phyloP scores from a whole-genome alignment of 37 sponge, comb jelly and placozoan genomes.

The Petrosia ficiformis region DNA sequence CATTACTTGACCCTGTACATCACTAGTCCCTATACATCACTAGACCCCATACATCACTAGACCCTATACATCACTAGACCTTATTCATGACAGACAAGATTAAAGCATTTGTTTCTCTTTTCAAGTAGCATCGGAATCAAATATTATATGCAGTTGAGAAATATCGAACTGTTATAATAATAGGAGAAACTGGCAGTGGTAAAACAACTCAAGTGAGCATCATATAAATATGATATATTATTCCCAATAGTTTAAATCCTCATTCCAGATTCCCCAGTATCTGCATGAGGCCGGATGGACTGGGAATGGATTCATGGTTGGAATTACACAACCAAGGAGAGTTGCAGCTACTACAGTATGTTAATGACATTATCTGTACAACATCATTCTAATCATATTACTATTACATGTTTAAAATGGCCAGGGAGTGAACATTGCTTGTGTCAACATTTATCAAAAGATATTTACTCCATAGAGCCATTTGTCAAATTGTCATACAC shows the following conservation, averaged over 20 bases:
- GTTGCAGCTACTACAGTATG: constrained; percentile 85
- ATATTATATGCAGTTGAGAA: constrained; percentile 85
- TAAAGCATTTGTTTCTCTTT: neutral
- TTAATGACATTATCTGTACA: neutral
- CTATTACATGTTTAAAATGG: neutral
- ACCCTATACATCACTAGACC: neutral
- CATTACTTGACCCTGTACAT: too few species aligned
- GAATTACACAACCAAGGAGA: constrained; percentile 90
- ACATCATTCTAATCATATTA: neutral
- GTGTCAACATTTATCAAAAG: neutral
- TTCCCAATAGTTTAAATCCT: neutral
- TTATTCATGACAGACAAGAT: neutral
- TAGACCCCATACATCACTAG: too few species aligned
- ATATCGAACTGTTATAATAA: constrained; percentile 72
- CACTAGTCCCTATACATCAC: too few species aligned
- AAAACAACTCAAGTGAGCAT: constrained; percentile 79
- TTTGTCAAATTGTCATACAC: too few species aligned
- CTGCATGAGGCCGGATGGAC: constrained; percentile 91
- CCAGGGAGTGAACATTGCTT: constrained; percentile 8
- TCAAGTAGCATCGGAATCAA: constrained; percentile 76
- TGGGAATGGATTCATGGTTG: constrained; percentile 57
- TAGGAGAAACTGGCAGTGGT: constrained; percentile 94
- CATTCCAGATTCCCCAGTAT: constrained; percentile 74
- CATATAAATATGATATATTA: neutral
- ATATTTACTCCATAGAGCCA: neutral